phyloP scores from a whole-genome alignment of 2,888 invertebrate genomes.

The Nemoura dubitans region DNA sequence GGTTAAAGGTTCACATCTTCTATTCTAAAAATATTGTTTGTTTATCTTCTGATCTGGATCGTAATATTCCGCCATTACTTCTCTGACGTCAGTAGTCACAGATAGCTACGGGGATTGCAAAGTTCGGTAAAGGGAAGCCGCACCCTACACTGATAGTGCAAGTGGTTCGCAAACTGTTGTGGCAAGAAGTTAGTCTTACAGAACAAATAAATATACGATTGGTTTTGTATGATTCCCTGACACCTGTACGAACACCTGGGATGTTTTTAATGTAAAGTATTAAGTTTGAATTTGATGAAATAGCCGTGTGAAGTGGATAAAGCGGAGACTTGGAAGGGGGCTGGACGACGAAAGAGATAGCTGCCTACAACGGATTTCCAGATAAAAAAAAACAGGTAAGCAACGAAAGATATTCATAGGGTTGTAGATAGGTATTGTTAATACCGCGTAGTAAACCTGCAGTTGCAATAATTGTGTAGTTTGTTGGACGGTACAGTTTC shows the following conservation, averaged over 20 bases:
- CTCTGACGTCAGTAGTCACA: slow-evolving; percentile 26
- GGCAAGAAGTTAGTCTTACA: slow-evolving; percentile 44
- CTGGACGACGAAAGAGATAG: slow-evolving; percentile 2
- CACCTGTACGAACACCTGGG: slow-evolving; percentile 48
- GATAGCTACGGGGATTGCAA: slow-evolving; percentile 55
- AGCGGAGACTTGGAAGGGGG: slow-evolving; percentile 28
- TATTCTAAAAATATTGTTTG: slow-evolving; percentile 7
- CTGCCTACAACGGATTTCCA: slow-evolving; percentile 25
- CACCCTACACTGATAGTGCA: slow-evolving; percentile 53
- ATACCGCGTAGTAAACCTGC: background rate
- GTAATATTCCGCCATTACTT: slow-evolving; percentile 35
- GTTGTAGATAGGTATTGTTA: background rate
- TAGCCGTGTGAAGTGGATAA: slow-evolving; percentile 33
- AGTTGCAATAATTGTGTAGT: background rate
- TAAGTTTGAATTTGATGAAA: slow-evolving; percentile 27
- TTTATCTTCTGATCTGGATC: slow-evolving; percentile 18
- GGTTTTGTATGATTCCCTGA: slow-evolving; percentile 52
- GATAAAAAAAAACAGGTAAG: slow-evolving; percentile 35
- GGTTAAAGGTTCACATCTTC: background rate
- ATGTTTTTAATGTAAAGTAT: slow-evolving; percentile 50
- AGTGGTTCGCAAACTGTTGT: slow-evolving; percentile 46
- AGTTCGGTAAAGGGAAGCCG: slow-evolving; percentile 55
- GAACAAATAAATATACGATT: slow-evolving; percentile 44
- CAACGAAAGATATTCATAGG: background rate
- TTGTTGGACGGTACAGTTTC: background rate